These are phyloP conservation scores for Pycnonotus jocosus DNA, from an alignment of 2,113 vertebrate genomes.

Conservation along the genomic window DNA sequence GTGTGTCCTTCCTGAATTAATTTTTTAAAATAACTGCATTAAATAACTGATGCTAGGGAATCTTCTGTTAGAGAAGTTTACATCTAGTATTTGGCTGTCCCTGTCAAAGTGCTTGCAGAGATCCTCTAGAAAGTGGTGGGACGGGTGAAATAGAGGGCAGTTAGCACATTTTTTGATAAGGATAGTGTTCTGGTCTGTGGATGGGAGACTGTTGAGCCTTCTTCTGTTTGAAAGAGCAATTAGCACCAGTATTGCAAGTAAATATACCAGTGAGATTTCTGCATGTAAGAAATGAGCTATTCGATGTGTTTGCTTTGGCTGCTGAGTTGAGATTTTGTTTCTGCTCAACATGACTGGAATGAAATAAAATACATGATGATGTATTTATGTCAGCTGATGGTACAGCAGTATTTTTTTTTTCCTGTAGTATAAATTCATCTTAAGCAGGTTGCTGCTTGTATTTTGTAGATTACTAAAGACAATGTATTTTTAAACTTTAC, in stretches of 20 bases:
- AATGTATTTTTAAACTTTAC: background rate
- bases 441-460: background rate
- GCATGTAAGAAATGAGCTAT: background rate
- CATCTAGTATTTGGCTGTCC: background rate
- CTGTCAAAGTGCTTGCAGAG: background rate
- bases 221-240: background rate
- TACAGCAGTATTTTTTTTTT: background rate
- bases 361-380: background rate
- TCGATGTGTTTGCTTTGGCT: background rate
- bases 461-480: background rate
- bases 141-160: background rate
- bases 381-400: background rate
- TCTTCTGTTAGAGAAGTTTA: background rate
- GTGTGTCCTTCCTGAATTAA: background rate
- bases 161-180: background rate
- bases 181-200: background rate
- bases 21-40: background rate
- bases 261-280: background rate
- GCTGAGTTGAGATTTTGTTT: background rate
- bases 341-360: background rate
- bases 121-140: background rate
- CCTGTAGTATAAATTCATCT: background rate
- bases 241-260: background rate
- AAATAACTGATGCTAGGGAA: background rate
- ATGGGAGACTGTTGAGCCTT: background rate